A percentile compares a stretch with the other conserved stretches of the same genome.
Evolutionary conservation across 2,113 vertebrate genomes (phyloP).

Genomic region (Anguilla japonica): DNA sequence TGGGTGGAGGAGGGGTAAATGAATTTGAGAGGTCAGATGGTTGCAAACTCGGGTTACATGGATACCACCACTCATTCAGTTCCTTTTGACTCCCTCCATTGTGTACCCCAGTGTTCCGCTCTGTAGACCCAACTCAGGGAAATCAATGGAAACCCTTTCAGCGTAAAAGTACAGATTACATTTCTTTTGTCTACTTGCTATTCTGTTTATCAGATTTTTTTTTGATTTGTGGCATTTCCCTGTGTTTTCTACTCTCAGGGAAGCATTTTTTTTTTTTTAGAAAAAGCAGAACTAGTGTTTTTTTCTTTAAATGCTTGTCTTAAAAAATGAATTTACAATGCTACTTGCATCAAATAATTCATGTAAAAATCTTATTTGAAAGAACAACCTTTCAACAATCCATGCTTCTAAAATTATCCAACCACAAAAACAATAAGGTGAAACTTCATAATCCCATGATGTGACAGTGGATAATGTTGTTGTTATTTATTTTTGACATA

Average conservation of each 20-base stretch:
- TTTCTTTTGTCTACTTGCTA: background rate
- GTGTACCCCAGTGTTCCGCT: constrained; percentile 17
- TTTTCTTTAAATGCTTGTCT: background rate
- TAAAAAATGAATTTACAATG: background rate
- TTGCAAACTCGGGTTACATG: constrained; percentile 48
- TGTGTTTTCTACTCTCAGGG: background rate
- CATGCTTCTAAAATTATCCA: background rate
- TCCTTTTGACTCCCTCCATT: constrained; percentile 25
- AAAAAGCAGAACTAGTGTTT: background rate
- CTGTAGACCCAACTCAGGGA: constrained; percentile 11
- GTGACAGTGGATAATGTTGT: background rate
- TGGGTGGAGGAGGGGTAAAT: background rate
- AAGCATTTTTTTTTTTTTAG: background rate
- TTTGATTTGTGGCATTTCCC: background rate
- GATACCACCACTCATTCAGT: constrained; percentile 29
- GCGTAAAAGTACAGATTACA: background rate
- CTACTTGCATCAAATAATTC: background rate
- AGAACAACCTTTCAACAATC: background rate
- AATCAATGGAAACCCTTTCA: background rate
- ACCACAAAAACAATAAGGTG: background rate
- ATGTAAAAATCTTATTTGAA: background rate
- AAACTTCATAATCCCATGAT: background rate
- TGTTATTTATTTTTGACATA: too few species aligned
- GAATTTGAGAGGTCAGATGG: constrained; percentile 49
- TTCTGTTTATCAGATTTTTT: background rate